phyloP scores from a whole-genome alignment of 2,797 vertebrate genomes.

The Poeciliopsis infans region DNA sequence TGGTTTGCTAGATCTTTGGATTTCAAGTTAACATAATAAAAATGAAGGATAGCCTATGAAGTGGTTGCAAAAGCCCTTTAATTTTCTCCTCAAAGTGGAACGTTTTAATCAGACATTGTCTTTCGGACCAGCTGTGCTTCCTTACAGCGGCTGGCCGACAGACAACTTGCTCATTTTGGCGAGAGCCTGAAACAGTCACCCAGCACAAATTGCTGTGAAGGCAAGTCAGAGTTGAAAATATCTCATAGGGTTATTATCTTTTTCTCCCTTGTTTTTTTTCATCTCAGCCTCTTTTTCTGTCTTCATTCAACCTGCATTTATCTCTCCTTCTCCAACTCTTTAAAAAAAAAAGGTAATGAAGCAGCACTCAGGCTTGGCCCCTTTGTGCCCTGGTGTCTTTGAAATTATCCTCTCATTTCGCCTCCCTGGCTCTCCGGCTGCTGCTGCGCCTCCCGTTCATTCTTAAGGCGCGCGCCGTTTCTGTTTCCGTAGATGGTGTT shows the following conservation, averaged over 20 bases:
- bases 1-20: background rate
- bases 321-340: background rate
- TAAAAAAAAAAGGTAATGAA: constrained; percentile 5
- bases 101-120: background rate
- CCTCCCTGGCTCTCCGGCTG: constrained; percentile 3
- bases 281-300: background rate
- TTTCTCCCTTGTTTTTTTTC: background rate
- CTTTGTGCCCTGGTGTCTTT: constrained; percentile 1
- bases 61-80: background rate
- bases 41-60: background rate
- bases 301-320: too few relatives aligned
- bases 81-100: background rate
- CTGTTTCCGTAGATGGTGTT: background rate
- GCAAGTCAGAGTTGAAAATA: background rate
- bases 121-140: background rate
- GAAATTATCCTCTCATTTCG: constrained; percentile 27
- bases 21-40: background rate
- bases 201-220: background rate
- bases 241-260: background rate
- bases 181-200: background rate
- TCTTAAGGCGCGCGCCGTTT: constrained; percentile 1
- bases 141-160: background rate
- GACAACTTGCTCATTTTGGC: background rate
- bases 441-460: constrained; percentile 1
- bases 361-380: constrained; percentile 8